A percentile compares a stretch with the other conserved stretches of the same genome.
phyloP scores from a whole-genome alignment of 2,888 invertebrate genomes.

The Amphiduros pacificus region DNA sequence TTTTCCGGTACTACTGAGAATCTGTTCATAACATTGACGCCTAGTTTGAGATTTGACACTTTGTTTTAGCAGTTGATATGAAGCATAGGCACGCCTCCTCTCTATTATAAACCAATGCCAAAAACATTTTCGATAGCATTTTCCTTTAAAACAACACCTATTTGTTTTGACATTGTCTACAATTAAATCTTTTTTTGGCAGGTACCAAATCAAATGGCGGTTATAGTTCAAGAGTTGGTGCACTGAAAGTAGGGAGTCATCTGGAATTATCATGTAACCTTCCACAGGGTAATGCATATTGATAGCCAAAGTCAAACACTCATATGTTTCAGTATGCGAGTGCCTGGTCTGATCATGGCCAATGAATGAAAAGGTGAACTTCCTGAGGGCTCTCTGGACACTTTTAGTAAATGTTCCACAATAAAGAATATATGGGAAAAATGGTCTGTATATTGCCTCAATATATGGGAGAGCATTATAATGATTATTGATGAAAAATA shows the following conservation, averaged over 20 bases:
- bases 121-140: slow-evolving; percentile 28
- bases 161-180: slow-evolving; percentile 24
- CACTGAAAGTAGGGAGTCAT: slow-evolving; percentile 27
- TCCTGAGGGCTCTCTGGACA: too few species aligned
- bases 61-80: slow-evolving; percentile 9
- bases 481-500: slow-evolving; percentile 27
- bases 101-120: slow-evolving; percentile 31
- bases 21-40: slow-evolving; percentile 19
- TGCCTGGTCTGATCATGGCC: slow-evolving; percentile 11
- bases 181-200: slow-evolving; percentile 20
- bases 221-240: slow-evolving; percentile 6
- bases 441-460: slow-evolving; percentile 29
- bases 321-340: too few species aligned
- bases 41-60: not conserved
- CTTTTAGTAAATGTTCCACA: slow-evolving; percentile 29
- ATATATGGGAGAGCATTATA: slow-evolving; percentile 31
- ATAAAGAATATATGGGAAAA: slow-evolving; percentile 31
- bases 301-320: slow-evolving; percentile 25
- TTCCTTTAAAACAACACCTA: slow-evolving; percentile 28
- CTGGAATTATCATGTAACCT: slow-evolving; percentile 28
- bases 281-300: slow-evolving; percentile 20
- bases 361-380: slow-evolving; percentile 22
- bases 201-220: slow-evolving; percentile 22
- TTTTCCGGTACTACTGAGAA: slow-evolving; percentile 23
- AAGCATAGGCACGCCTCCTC: slow-evolving; percentile 8